A percentile compares a stretch with the other conserved stretches of the same genome.
These are phyloP conservation scores for Trachelus stipa DNA, from an alignment of 2,888 invertebrate species.

Conservation along the genomic window DNA sequence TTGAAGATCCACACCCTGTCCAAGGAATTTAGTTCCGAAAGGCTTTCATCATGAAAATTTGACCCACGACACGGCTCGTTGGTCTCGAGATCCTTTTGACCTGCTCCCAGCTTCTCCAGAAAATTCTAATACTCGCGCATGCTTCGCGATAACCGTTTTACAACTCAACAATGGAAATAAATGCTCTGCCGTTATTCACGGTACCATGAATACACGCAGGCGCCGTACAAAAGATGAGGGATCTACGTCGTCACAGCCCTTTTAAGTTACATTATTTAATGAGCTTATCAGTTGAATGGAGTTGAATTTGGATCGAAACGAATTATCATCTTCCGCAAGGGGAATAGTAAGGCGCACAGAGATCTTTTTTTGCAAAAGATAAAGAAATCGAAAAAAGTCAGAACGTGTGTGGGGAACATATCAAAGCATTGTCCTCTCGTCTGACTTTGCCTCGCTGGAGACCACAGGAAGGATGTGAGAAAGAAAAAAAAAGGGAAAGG, in stretches of 20 bases:
- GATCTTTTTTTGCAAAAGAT: background rate
- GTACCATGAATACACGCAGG: background rate
- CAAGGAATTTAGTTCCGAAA: background rate
- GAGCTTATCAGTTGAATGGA: background rate
- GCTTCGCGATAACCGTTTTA: background rate
- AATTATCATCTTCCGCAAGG: background rate
- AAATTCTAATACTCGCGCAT: background rate
- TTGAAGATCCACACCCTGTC: background rate
- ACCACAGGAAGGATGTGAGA: background rate
- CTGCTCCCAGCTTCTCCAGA: background rate
- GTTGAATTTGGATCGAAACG: background rate
- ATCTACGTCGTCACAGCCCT: background rate
- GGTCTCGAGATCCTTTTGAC: background rate
- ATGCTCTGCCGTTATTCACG: background rate
- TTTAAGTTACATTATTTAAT: conserved; percentile 5
- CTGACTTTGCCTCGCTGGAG: background rate
- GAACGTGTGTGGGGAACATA: background rate
- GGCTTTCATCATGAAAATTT: background rate
- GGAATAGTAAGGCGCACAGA: background rate
- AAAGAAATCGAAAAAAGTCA: conserved; percentile 1
- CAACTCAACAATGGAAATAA: background rate
- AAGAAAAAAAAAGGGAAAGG: background rate
- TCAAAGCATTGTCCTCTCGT: background rate
- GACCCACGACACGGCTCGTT: background rate
- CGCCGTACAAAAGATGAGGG: background rate